A percentile compares a stretch with the other conserved stretches of the same genome.
Conservation (phyloP, 2,888 invertebrate species). For the Bombylius major region DNA sequence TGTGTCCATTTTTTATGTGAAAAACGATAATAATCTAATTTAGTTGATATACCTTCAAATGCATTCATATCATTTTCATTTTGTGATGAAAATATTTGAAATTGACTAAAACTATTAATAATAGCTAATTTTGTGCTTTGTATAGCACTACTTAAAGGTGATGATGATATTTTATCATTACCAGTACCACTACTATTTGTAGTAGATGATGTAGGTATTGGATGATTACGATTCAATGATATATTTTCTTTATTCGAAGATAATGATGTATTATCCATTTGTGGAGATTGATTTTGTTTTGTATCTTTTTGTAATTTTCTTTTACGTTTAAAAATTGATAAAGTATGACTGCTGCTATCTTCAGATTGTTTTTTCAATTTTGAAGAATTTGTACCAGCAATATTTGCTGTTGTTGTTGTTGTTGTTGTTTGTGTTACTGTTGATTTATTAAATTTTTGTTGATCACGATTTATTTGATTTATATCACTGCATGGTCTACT, state of each 20-base stretch:
- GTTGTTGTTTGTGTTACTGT: neutral
- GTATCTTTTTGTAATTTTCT: conserved; percentile 4
- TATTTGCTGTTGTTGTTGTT: neutral
- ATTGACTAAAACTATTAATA: conserved; percentile 29
- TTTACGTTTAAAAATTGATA: conserved; percentile 4
- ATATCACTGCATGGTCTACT: conserved; percentile 26
- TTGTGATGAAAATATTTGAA: conserved; percentile 29
- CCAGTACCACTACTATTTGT: neutral
- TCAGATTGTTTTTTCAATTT: neutral
- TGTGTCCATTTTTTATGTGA: conserved; percentile 32
- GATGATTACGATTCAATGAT: conserved; percentile 3
- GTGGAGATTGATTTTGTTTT: conserved; percentile 3
- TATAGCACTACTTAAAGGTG: conserved; percentile 27
- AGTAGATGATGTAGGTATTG: neutral
- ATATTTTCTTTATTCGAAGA: conserved; percentile 8
- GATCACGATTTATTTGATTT: neutral
- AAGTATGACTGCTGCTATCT: neutral
- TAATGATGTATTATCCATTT: neutral
- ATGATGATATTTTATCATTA: conserved; percentile 6
- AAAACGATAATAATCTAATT: conserved; percentile 26
- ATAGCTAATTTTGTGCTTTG: conserved; percentile 30
- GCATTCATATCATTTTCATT: conserved; percentile 15
- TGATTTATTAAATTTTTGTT: neutral
- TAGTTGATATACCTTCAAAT: conserved; percentile 24
- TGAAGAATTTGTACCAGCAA: neutral